phyloP scores from a whole-genome alignment of 1,140 invertebrate genomes.

The Megalopta genalis region DNA sequence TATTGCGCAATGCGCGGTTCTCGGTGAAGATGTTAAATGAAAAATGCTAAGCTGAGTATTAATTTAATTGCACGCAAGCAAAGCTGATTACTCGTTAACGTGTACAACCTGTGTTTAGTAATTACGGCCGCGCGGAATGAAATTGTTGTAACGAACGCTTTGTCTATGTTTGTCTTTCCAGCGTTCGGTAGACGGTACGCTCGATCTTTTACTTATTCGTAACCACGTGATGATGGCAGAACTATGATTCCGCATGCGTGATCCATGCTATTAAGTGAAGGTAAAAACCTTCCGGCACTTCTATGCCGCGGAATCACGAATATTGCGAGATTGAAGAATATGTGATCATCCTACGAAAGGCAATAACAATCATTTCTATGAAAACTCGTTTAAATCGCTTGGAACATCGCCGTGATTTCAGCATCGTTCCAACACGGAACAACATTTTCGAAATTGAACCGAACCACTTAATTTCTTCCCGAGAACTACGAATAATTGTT shows the following conservation, averaged over 20 bases:
- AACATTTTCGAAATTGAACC: too few species aligned
- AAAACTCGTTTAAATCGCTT: neutral
- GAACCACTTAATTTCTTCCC: too few species aligned
- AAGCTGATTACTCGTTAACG: too few species aligned
- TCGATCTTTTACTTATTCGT: neutral
- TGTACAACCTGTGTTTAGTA: neutral
- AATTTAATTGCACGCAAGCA: too few species aligned
- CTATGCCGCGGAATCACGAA: conserved; percentile 17
- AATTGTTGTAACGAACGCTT: neutral
- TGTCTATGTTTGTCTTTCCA: neutral
- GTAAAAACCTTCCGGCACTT: conserved; percentile 50
- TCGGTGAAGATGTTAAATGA: too few species aligned
- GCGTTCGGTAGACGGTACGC: neutral
- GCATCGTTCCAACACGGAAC: neutral
- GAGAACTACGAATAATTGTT: too few species aligned
- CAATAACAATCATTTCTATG: conserved; percentile 11
- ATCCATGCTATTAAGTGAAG: conserved; percentile 46
- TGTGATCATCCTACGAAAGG: conserved; percentile 13
- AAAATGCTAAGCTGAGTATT: too few species aligned
- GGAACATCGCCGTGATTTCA: neutral
- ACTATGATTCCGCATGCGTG: conserved; percentile 23
- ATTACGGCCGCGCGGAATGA: neutral
- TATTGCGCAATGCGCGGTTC: too few species aligned
- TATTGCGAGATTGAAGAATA: conserved; percentile 38
- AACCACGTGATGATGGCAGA: neutral